These are phyloP conservation scores for Glossophaga mutica DNA, from an alignment of 2,797 vertebrate genomes.

Conservation along the genomic window DNA sequence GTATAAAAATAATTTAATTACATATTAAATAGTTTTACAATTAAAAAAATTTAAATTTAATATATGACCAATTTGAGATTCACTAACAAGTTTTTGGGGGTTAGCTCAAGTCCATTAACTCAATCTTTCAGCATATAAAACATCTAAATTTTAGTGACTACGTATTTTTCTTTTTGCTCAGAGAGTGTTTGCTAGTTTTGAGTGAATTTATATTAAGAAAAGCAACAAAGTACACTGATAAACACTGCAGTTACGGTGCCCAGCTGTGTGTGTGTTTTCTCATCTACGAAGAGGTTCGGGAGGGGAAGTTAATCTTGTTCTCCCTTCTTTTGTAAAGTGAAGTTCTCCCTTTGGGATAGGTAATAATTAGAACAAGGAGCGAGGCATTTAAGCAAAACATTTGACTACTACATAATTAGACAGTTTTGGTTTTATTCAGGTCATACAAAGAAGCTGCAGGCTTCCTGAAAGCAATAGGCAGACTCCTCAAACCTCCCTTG, in stretches of 20 bases:
- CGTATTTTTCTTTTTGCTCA: background rate
- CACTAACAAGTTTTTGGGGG: background rate
- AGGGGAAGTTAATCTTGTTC: constrained; percentile 59
- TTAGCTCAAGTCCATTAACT: background rate
- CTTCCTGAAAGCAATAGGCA: constrained; percentile 25
- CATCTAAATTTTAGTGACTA: background rate
- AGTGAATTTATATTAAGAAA: constrained; percentile 47
- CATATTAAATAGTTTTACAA: background rate
- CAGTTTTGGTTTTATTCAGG: constrained; percentile 35
- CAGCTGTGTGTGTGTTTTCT: constrained; percentile 69
- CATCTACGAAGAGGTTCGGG: constrained; percentile 45
- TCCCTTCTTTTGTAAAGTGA: constrained; percentile 42
- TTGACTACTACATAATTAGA: constrained; percentile 70
- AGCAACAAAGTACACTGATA: constrained; percentile 52
- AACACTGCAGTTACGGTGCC: constrained; percentile 25
- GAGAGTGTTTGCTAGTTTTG: background rate
- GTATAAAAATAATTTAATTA: constrained; percentile 42
- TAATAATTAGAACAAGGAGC: constrained; percentile 69
- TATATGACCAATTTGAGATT: constrained; percentile 21
- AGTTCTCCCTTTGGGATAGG: constrained; percentile 49
- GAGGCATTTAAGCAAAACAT: constrained; percentile 60
- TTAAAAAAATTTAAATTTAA: background rate
- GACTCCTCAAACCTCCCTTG: background rate
- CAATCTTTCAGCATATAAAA: background rate
- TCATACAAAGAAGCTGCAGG: constrained; percentile 14